A percentile compares a stretch with the other conserved stretches of the same genome.
These are phyloP conservation scores for Dicrurus megarhynchus DNA, from an alignment of 2,113 vertebrate species.

Conservation along the genomic window DNA sequence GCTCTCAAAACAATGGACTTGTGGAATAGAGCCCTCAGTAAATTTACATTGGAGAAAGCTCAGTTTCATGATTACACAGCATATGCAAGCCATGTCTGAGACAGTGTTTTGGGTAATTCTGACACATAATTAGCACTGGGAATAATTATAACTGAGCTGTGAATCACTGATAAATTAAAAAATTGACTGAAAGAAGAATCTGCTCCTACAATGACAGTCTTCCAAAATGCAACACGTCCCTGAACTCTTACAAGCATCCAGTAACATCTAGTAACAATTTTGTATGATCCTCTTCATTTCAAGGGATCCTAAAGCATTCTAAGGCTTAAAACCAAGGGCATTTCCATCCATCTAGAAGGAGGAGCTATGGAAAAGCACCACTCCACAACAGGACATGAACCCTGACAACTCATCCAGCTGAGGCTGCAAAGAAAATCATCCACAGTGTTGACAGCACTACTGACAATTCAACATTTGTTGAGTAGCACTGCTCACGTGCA, in stretches of 20 bases:
- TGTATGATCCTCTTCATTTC: neutral
- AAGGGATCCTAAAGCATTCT: neutral
- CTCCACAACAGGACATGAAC: neutral
- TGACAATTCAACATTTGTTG: neutral
- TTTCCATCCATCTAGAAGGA: neutral
- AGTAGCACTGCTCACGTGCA: neutral
- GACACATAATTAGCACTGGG: neutral
- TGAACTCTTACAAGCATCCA: neutral
- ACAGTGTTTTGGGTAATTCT: neutral
- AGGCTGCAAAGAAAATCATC: neutral
- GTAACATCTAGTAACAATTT: neutral
- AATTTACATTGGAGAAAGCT: neutral
- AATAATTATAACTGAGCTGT: conserved; percentile 2
- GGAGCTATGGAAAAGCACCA: neutral
- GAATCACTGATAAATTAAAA: neutral
- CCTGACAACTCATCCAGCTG: neutral
- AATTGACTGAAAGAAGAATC: neutral
- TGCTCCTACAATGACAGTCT: neutral
- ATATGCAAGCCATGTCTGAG: neutral
- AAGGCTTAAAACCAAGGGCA: neutral
- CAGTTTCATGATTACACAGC: neutral
- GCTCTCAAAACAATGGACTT: neutral
- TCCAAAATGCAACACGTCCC: neutral
- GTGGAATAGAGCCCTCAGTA: neutral
- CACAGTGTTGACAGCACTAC: fast-evolving